Evolutionary conservation across 2,888 invertebrate genomes (phyloP).

Genomic region (Cacoxenus indagator): DNA sequence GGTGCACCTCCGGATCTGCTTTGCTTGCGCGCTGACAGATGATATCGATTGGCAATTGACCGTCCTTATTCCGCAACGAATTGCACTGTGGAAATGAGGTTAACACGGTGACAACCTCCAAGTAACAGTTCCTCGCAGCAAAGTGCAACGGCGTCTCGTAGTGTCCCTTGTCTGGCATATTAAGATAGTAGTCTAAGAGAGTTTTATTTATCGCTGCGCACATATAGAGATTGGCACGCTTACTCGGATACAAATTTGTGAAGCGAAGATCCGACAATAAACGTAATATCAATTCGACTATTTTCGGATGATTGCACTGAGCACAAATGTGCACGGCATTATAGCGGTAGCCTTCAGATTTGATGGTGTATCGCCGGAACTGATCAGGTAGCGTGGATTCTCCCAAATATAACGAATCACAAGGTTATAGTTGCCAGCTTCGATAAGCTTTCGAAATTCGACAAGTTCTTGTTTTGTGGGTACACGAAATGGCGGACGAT

Average conservation of each 20-base stretch:
- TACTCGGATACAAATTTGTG: conserved; percentile 82
- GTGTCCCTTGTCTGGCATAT: conserved; percentile 93
- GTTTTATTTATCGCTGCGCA: conserved; percentile 76
- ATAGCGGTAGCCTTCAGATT: conserved; percentile 90
- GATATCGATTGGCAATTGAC: conserved; percentile 81
- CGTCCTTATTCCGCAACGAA: conserved; percentile 81
- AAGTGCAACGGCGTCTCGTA: conserved; percentile 96
- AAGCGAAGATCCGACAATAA: conserved; percentile 83
- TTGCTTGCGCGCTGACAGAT: conserved; percentile 78
- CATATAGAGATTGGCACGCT: conserved; percentile 63
- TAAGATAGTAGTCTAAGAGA: conserved; percentile 89
- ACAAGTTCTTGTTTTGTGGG: conserved; percentile 86
- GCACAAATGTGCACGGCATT: conserved; percentile 94
- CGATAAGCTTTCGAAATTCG: conserved; percentile 82
- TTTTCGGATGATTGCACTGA: conserved; percentile 78
- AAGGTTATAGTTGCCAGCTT: conserved; percentile 77
- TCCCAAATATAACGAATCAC: conserved; percentile 81
- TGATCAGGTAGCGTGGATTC: conserved; percentile 89
- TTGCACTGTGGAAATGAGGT: conserved; percentile 87
- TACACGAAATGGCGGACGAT: conserved; percentile 76
- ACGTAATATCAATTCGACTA: conserved; percentile 83
- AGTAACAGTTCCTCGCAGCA: conserved; percentile 90
- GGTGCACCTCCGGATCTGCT: conserved; percentile 70
- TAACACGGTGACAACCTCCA: conserved; percentile 83
- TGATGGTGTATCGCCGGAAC: conserved; percentile 91